Conservation (phyloP, 2,113 vertebrate genomes). For the Chloropsis cyanopogon region DNA sequence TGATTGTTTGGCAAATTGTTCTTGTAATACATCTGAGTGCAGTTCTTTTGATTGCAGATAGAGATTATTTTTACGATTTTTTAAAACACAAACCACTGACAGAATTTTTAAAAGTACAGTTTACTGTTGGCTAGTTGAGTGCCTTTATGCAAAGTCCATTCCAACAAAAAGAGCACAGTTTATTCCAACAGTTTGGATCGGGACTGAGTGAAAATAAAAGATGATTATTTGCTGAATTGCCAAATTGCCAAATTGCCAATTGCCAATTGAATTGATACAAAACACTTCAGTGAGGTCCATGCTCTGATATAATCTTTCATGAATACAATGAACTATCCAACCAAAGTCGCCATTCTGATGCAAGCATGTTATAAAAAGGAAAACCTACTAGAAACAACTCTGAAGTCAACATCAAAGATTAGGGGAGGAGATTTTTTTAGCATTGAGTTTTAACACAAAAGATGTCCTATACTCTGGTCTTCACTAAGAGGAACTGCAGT, state of each 20-base stretch:
- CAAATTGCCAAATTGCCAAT: background rate
- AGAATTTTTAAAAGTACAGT: background rate
- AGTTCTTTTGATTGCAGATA: background rate
- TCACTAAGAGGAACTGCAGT: background rate
- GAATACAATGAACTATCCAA: background rate
- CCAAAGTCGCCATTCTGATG: background rate
- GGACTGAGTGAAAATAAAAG: background rate
- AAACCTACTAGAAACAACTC: background rate
- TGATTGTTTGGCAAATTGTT: constrained; percentile 29
- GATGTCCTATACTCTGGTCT: background rate
- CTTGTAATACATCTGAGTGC: background rate
- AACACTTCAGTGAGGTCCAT: background rate
- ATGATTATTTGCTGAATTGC: background rate
- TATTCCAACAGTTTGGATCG: background rate
- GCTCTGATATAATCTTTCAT: background rate
- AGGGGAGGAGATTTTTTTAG: background rate
- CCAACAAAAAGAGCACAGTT: background rate
- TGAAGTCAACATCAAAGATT: background rate
- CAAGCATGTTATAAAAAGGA: background rate
- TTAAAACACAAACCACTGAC: background rate
- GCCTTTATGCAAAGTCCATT: background rate
- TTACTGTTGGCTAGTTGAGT: background rate
- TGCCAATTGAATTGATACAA: background rate
- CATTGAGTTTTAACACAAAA: background rate
- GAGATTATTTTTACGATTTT: background rate